These are phyloP conservation scores for Charanyca ferruginea DNA, from an alignment of 2,888 invertebrate genomes.

Conservation along the genomic window DNA sequence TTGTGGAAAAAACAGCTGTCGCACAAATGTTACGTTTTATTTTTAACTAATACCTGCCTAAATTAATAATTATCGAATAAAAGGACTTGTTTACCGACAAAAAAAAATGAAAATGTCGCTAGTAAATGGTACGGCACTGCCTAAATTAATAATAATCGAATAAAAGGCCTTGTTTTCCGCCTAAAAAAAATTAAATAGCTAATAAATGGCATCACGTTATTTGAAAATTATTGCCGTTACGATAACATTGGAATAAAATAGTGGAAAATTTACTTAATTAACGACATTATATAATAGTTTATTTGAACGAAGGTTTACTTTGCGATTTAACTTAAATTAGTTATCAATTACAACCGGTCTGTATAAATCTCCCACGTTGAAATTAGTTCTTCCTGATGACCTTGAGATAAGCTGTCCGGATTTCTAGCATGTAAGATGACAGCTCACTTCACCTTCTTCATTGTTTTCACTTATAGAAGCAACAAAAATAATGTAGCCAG, in stretches of 20 bases:
- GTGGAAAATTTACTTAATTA: no score
- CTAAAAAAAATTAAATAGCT: not conserved
- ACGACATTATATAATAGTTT: no score
- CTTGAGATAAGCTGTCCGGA: no score
- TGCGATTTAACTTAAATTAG: not conserved
- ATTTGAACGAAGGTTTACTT: not conserved
- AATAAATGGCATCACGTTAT: not conserved
- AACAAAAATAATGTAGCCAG: no score
- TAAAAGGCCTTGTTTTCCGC: not conserved
- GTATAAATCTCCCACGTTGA: no score
- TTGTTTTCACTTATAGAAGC: no score
- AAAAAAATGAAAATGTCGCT: constrained; percentile 1
- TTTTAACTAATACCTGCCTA: not conserved
- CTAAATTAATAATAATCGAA: not conserved
- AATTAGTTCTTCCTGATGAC: no score
- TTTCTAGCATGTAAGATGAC: no score
- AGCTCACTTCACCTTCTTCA: no score
- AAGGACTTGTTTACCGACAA: not conserved
- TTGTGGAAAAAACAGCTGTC: not conserved
- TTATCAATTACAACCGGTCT: not conserved
- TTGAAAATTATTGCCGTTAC: not conserved
- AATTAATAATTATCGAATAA: not conserved
- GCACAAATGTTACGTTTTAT: not conserved
- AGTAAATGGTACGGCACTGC: no score
- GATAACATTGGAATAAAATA: not conserved